Base-by-base conservation (phyloP, 2,888 invertebrate species). In the Stenchaetothrips biformis region DNA sequence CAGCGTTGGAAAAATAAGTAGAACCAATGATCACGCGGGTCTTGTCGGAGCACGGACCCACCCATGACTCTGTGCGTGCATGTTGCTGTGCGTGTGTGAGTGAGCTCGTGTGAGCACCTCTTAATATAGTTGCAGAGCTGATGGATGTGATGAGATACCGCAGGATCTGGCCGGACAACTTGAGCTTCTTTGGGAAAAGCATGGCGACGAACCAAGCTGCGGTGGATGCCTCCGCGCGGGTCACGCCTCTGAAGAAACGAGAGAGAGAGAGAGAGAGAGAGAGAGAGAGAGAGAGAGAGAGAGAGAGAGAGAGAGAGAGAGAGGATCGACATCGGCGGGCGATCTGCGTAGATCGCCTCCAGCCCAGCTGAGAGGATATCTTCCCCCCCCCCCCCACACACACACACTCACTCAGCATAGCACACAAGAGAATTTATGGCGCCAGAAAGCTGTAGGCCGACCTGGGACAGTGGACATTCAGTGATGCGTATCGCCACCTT, bases 51-150 rank as follows among this genome's bases (percentile, higher is more conserved):
- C 37, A 4, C 37, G 4, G 37, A 4, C 37, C 37, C 37, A 37
- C 37, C 2, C 37, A 37, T 37, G 37, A 37, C 37, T 37, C 53
- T 9, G 59, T 59, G 59, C 13, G 59, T 59, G 59, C 18, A 16
- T 13, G 59, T 1, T 9, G 4, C 4, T 13, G 53, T 59, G 59
- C 18, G 59, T 59, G 59, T 16, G 18, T 13, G 16, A 13, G 53
- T 53, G 53, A 13, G 13, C 16, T 7, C 1, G 53, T 6, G 59
- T 59, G 59, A 59, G 59, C 59, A 18, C 59, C 59, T 59, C 67
- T 25, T 74, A 74, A 74, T 74, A 74, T 74, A 74, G 67, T 74
- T 74, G 67, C 67, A 25, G 67, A 74, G 25, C 67, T 74, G 67
- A 74, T 74, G 67, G 25, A 74, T 74, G 21, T 25, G 21, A 37